Percentiles rank a stretch among this genome's conserved stretches.
Evolutionary conservation across 2,797 vertebrate species (phyloP).

Genomic region (Onychomys arenicola): DNA sequence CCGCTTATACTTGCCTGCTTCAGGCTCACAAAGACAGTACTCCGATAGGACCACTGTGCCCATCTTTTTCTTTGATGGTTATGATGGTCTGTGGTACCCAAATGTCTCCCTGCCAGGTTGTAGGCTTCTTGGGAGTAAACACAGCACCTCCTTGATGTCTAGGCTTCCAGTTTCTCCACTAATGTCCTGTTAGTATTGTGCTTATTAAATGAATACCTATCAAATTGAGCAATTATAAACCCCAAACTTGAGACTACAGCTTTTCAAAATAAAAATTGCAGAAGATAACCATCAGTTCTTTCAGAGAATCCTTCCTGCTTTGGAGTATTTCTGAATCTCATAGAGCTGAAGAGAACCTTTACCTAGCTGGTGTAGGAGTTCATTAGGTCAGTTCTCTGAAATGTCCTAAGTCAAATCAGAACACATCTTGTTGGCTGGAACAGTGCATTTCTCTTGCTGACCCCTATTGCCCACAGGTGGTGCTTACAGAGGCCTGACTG

Average conservation of each 20-base stretch:
- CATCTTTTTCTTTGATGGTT: background rate
- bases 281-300: background rate
- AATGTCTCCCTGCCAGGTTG: background rate
- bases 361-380: background rate
- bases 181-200: background rate
- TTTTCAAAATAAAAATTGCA: background rate
- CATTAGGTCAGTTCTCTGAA: constrained; percentile 44
- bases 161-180: background rate
- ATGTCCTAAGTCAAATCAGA: constrained; percentile 18
- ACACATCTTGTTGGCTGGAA: background rate
- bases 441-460: background rate
- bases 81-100: too few species aligned
- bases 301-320: background rate
- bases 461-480: background rate
- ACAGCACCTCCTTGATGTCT: background rate
- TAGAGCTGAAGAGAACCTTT: background rate
- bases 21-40: background rate
- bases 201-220: background rate
- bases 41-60: background rate
- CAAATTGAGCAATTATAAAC: background rate
- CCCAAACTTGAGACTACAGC: background rate
- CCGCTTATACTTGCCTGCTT: background rate
- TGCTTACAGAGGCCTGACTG: background rate
- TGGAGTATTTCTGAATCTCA: constrained; percentile 3
- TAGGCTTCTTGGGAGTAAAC: background rate